Conservation (phyloP, 1,140 invertebrate genomes). For the Orussus abietinus region DNA sequence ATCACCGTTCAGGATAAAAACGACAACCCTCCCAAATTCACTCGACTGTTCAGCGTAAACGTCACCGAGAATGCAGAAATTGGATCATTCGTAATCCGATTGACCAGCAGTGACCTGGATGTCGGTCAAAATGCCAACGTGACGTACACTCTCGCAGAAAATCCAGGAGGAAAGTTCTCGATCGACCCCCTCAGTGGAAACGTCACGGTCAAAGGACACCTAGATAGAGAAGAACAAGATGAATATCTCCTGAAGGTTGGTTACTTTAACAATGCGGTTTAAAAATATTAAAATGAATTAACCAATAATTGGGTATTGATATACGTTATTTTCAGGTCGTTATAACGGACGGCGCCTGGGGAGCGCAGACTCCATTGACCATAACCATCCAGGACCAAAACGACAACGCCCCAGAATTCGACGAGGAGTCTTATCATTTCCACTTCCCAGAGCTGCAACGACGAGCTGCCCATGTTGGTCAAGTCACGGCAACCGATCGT, state of each 20-base stretch:
- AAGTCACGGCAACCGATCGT: conserved; percentile 81
- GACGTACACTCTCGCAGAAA: conserved; percentile 83
- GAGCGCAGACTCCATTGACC: conserved; percentile 80
- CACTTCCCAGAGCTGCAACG: conserved; percentile 84
- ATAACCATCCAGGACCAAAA: conserved; percentile 94
- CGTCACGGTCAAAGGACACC: conserved; percentile 78
- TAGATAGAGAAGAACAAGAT: conserved; percentile 87
- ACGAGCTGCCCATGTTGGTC: conserved; percentile 77
- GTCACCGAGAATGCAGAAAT: conserved; percentile 93
- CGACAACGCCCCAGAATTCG: conserved; percentile 90
- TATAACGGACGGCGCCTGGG: conserved; percentile 85
- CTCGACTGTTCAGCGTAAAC: conserved; percentile 86
- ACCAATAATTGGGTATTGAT: not conserved
- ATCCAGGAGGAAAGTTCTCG: conserved; percentile 82
- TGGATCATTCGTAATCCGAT: conserved; percentile 86
- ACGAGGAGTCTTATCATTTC: conserved; percentile 81
- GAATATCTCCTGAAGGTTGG: conserved; percentile 77
- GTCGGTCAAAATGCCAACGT: conserved; percentile 84
- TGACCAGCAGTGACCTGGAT: conserved; percentile 88
- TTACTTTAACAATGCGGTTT: not conserved
- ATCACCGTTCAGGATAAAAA: conserved; percentile 88
- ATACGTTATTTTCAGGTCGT: conserved; percentile 53
- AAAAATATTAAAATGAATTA: conserved; percentile 2
- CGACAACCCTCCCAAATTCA: conserved; percentile 92
- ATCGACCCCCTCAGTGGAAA: conserved; percentile 87